phyloP scores from a whole-genome alignment of 2,113 vertebrate species.

The Thamnophis sirtalis region DNA sequence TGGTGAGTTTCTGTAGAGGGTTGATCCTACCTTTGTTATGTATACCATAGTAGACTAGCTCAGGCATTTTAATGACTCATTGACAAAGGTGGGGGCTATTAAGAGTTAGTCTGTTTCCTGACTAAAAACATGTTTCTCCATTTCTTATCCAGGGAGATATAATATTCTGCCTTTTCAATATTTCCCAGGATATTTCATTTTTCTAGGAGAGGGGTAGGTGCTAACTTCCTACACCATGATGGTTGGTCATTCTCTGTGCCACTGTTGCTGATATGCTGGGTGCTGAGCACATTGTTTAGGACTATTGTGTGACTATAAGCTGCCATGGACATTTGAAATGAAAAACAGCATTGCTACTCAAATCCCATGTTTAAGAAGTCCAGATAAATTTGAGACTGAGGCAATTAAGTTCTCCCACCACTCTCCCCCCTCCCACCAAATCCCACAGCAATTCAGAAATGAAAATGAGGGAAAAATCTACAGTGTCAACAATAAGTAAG shows the following conservation, averaged over 20 bases:
- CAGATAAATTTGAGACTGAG: background rate
- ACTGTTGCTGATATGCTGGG: background rate
- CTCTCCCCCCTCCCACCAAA: background rate
- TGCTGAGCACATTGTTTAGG: background rate
- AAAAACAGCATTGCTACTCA: background rate
- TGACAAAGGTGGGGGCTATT: too few species aligned
- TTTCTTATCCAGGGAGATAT: too few species aligned
- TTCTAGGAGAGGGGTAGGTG: too few species aligned
- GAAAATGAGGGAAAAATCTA: background rate
- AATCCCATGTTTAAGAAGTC: background rate
- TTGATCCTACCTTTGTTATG: too few species aligned
- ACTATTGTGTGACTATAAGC: background rate
- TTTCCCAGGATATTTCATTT: too few species aligned
- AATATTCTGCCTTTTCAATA: too few species aligned
- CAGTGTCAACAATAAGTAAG: background rate
- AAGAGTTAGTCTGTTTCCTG: too few species aligned
- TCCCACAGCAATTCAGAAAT: background rate
- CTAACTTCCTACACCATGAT: background rate
- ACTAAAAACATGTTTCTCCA: too few species aligned
- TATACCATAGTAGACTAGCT: too few species aligned
- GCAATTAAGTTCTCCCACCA: background rate
- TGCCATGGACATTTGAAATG: background rate
- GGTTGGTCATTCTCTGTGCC: background rate
- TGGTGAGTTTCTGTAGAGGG: too few species aligned
- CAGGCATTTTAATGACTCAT: too few species aligned